Conservation (phyloP, 2,797 vertebrate species). For the Eulemur mongoz region DNA sequence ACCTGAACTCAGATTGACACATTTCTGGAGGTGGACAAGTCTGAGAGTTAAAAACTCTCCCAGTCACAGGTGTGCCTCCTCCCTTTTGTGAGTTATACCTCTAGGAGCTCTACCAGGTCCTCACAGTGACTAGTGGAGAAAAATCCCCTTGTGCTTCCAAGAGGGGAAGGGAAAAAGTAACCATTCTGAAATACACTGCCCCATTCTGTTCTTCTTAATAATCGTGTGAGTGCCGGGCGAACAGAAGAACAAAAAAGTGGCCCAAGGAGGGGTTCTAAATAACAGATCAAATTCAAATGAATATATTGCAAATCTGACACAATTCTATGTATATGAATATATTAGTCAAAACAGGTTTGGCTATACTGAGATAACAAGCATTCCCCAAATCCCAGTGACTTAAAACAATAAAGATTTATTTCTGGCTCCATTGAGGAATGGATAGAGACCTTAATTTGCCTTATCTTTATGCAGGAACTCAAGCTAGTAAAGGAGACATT, state of each 20-base stretch:
- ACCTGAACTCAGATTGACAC: background rate
- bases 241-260: background rate
- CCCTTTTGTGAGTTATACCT: background rate
- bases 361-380: background rate
- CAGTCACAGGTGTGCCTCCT: background rate
- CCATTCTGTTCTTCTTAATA: background rate
- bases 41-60: background rate
- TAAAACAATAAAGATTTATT: constrained; percentile 46
- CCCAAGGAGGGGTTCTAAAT: background rate
- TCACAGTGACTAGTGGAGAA: background rate
- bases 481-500: constrained; percentile 13
- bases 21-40: background rate
- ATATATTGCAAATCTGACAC: background rate
- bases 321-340: background rate
- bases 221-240: background rate
- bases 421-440: constrained; percentile 9
- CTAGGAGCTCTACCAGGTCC: background rate
- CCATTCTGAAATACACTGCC: background rate
- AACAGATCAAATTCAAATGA: background rate
- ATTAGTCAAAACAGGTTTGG: background rate
- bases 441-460: background rate
- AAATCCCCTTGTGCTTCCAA: background rate
- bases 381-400: background rate
- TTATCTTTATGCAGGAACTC: constrained; percentile 3
- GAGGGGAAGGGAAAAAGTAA: background rate